A percentile compares a stretch with the other conserved stretches of the same genome.
Conservation (phyloP, 2,888 invertebrate species). For the Leptothorax acervorum region DNA sequence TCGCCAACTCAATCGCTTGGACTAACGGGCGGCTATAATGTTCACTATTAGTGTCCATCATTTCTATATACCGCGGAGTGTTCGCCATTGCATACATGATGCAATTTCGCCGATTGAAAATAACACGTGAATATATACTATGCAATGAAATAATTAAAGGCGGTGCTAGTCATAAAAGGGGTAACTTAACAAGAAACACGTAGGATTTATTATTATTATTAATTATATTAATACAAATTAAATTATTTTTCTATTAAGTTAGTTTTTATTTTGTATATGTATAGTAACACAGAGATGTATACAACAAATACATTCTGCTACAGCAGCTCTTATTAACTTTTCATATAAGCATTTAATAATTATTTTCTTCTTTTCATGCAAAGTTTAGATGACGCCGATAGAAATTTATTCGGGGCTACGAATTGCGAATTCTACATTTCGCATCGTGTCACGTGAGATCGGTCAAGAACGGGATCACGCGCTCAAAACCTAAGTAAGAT, state of each 20-base stretch:
- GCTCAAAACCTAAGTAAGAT: conserved; percentile 83
- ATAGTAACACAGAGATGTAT: not conserved
- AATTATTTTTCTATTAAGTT: not conserved
- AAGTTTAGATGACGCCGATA: conserved; percentile 79
- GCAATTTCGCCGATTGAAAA: no score
- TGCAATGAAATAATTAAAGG: not conserved
- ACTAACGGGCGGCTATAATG: conserved; percentile 10
- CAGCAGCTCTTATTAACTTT: not conserved
- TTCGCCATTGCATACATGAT: not conserved
- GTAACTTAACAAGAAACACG: not conserved
- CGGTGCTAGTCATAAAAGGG: not conserved
- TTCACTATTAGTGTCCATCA: not conserved
- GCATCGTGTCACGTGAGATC: conserved; percentile 57
- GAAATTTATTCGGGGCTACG: conserved; percentile 62
- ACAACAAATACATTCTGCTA: not conserved
- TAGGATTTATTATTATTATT: conserved; percentile 18
- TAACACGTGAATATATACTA: not conserved
- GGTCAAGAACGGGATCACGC: conserved; percentile 63
- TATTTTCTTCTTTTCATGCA: conserved; percentile 43
- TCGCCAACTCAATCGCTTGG: not conserved
- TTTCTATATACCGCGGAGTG: not conserved
- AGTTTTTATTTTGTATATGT: not conserved
- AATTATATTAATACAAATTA: not conserved
- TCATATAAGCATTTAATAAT: not conserved
- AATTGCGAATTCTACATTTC: conserved; percentile 1